A percentile compares a stretch with the other conserved stretches of the same genome.
phyloP scores from a whole-genome alignment of 2,797 vertebrate species.

The Tragelaphus eurycerus region DNA sequence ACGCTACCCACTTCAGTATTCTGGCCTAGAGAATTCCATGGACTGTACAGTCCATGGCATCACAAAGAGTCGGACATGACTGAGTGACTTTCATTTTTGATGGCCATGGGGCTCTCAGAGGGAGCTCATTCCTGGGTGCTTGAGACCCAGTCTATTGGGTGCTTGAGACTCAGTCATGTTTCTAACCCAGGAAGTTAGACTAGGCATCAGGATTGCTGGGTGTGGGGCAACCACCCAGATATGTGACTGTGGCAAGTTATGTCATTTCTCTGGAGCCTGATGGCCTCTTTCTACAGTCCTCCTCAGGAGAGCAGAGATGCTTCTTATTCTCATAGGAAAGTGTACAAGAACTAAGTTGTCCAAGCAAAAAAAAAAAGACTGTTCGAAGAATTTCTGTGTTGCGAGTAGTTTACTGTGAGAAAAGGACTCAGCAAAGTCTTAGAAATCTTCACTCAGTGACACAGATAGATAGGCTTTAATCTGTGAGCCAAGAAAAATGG shows the following conservation, averaged over 20 bases:
- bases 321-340: neutral
- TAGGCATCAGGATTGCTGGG: neutral
- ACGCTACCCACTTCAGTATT: neutral
- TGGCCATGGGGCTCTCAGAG: neutral
- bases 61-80: neutral
- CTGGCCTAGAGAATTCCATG: neutral
- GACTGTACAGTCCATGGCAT: neutral
- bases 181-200: neutral
- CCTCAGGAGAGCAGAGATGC: neutral
- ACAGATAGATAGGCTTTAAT: constrained; percentile 28
- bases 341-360: neutral
- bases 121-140: neutral
- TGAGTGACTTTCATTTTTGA: neutral
- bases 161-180: neutral
- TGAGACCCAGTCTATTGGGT: neutral
- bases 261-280: constrained; percentile 6
- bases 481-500: constrained; percentile 49
- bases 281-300: neutral
- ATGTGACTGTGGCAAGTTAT: neutral
- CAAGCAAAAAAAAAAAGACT: neutral
- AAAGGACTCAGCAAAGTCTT: neutral
- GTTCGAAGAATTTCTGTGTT: constrained; percentile 9
- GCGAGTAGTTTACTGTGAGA: constrained; percentile 24
- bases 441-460: constrained; percentile 39
- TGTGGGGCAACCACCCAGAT: neutral